Evolutionary conservation across 2,113 vertebrate species (phyloP).

Genomic region (Pithys albifrons): DNA sequence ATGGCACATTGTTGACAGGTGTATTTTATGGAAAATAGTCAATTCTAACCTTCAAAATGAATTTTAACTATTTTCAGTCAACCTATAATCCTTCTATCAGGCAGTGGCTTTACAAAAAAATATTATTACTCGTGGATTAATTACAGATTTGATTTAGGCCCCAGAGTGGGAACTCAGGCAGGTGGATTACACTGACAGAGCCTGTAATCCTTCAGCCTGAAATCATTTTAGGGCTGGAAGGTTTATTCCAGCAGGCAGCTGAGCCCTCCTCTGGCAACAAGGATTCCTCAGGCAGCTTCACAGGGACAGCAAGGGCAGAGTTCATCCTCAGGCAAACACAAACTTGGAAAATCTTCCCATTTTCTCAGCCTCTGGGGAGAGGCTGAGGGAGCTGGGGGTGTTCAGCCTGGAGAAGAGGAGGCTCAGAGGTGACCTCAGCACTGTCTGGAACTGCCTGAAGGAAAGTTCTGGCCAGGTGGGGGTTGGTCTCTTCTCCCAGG

Average conservation of each 20-base stretch:
- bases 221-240: neutral
- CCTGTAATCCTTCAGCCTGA: neutral
- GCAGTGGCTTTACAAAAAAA: neutral
- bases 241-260: neutral
- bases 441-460: too few species aligned
- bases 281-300: neutral
- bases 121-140: neutral
- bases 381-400: too few species aligned
- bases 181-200: neutral
- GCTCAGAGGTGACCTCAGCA: too few species aligned
- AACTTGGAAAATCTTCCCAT: neutral
- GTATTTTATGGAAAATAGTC: neutral
- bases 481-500: too few species aligned
- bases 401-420: too few species aligned
- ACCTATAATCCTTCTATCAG: neutral
- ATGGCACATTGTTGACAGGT: neutral
- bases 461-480: too few species aligned
- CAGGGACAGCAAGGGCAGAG: neutral
- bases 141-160: neutral
- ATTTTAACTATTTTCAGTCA: neutral
- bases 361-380: neutral
- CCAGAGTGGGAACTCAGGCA: neutral
- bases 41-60: neutral
- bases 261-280: neutral
- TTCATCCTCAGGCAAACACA: neutral